Evolutionary conservation across 2,888 invertebrate species (phyloP).

Genomic region (Sarcophaga rosellei): DNA sequence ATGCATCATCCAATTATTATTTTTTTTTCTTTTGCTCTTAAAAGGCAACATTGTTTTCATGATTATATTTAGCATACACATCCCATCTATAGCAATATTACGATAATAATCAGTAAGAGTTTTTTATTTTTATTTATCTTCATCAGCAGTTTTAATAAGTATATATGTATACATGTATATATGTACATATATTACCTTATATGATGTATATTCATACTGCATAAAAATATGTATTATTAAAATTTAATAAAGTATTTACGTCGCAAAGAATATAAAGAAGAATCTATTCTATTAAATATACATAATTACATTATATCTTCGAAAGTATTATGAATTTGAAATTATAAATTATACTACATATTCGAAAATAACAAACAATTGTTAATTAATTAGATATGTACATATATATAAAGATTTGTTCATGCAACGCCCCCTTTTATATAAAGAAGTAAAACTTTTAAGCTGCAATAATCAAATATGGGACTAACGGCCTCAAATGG

Average conservation of each 20-base stretch:
- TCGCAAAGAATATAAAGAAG: neutral
- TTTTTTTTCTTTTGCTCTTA: conserved; percentile 7
- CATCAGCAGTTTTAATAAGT: conserved; percentile 29
- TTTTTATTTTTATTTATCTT: conserved; percentile 17
- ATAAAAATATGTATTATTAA: neutral
- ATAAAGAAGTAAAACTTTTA: no score
- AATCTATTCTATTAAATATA: no score
- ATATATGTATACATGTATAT: neutral
- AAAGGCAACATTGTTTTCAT: conserved; percentile 10
- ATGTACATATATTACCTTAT: neutral
- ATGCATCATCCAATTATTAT: neutral
- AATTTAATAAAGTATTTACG: neutral
- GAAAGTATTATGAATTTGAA: no score
- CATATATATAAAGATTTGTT: no score
- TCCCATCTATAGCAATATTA: neutral
- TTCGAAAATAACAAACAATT: no score
- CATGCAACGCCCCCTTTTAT: no score
- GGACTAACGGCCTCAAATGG: no score
- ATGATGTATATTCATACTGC: neutral
- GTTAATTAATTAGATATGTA: no score
- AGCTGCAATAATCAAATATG: no score
- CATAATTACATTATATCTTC: no score
- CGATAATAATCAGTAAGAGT: neutral
- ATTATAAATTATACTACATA: no score
- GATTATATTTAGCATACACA: conserved; percentile 19